phyloP scores from a whole-genome alignment of 92 coral and sea anemone species.

The Epizoanthus ramosus region DNA sequence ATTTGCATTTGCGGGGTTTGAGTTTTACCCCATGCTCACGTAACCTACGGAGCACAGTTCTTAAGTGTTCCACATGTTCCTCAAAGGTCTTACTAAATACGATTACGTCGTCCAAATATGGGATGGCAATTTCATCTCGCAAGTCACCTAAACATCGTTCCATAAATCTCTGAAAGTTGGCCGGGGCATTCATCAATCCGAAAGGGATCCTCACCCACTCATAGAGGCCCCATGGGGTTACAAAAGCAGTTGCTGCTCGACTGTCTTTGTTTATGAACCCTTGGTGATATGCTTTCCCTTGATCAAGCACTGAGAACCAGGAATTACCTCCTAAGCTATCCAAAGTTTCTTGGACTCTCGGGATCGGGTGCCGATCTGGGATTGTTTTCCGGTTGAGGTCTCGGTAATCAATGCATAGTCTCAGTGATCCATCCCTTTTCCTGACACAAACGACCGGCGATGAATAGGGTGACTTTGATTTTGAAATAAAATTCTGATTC shows the following conservation, averaged over 20 bases:
- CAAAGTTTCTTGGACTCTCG: slow-evolving; percentile 51
- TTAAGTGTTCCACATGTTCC: slow-evolving; percentile 9
- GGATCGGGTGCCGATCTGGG: slow-evolving; percentile 53
- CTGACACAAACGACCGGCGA: slow-evolving; percentile 53
- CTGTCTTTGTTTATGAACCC: slow-evolving; percentile 47
- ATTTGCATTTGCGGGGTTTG: slow-evolving; percentile 24
- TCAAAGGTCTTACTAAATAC: slow-evolving; percentile 34
- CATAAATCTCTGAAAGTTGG: slow-evolving; percentile 52
- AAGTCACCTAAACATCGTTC: slow-evolving; percentile 44
- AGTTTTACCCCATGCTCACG: slow-evolving; percentile 28
- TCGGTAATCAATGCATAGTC: slow-evolving; percentile 56
- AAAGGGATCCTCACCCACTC: slow-evolving; percentile 48
- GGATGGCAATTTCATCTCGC: slow-evolving; percentile 41
- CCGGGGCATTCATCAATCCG: slow-evolving; percentile 51
- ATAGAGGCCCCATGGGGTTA: slow-evolving; percentile 43
- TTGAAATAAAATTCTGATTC: slow-evolving; percentile 49
- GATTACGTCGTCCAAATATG: slow-evolving; percentile 46
- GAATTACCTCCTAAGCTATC: slow-evolving; percentile 60
- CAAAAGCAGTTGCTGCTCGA: slow-evolving; percentile 45
- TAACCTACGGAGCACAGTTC: slow-evolving; percentile 12
- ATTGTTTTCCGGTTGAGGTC: slow-evolving; percentile 53
- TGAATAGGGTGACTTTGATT: slow-evolving; percentile 56
- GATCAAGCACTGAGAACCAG: slow-evolving; percentile 51
- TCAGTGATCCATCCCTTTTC: slow-evolving; percentile 45
- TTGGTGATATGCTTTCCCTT: slow-evolving; percentile 51